These are phyloP conservation scores for Castor canadensis DNA, from an alignment of 2,113 vertebrate species.

Conservation along the genomic window DNA sequence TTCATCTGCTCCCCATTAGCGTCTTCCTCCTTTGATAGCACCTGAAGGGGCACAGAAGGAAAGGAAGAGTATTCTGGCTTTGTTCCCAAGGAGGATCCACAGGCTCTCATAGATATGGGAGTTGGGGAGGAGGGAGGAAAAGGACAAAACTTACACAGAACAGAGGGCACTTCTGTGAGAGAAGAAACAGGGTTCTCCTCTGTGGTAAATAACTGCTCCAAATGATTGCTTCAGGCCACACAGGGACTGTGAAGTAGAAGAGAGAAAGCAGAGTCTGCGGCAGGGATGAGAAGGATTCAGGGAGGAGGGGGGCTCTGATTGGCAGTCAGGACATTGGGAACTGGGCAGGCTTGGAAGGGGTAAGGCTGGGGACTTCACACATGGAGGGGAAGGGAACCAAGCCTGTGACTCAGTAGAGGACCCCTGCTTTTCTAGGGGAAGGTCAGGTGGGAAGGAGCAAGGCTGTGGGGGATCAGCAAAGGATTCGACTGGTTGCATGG, in stretches of 20 bases:
- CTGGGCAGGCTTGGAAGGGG: background rate
- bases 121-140: background rate
- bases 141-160: background rate
- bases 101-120: background rate
- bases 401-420: background rate
- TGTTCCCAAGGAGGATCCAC: background rate
- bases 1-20: background rate
- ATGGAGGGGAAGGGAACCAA: background rate
- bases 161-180: background rate
- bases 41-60: background rate
- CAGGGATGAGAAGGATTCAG: background rate
- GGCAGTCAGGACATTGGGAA: background rate
- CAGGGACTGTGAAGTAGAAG: background rate
- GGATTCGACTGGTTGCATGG: background rate
- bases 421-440: background rate
- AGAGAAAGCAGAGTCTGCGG: accelerated
- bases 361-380: background rate
- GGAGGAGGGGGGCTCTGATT: background rate
- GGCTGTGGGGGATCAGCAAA: background rate
- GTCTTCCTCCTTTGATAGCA: background rate
- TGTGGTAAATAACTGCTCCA: background rate
- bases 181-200: background rate
- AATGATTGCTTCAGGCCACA: background rate
- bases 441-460: background rate
- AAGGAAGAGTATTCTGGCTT: background rate